Evolutionary conservation across 92 coral and sea anemone genomes (phyloP), one percentile per base, ranked within the genome.

Genomic region (Anthopleura xanthogrammica): DNA sequence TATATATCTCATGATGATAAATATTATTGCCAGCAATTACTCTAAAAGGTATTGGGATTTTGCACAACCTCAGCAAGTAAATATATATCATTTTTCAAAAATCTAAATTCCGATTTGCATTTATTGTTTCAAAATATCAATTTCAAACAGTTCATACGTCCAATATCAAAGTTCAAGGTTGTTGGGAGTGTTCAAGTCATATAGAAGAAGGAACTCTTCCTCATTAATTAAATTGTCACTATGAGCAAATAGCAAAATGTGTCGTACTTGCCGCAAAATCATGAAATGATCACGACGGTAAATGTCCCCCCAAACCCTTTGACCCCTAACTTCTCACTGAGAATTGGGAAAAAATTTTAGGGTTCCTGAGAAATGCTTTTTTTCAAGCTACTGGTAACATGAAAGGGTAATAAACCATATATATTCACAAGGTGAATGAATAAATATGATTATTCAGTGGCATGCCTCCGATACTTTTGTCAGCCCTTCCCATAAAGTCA

Each of bases 1-100:
- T 1, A 29, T 29, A 29, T 29, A 29, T 29, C 36, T 29, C 36
- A 29, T 29, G 36, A 29, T 29, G 36, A 29, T 29, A 29, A 29
- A 29, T 29, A 29, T 29, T 29, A 29, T 29, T 29, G 36, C 36
- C 36, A 29, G 36, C 36, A 29, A 29, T 29, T 29, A 29, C 36
- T 29, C 36, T 29, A 29, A 29, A 29, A 29, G 36, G 36, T 29
- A 29, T 29, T 29, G 36, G 36, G 36, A 29, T 29, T 81, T 60
- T 75, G 55, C 77, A 80, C 29, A 40, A 66, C 85, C 54, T 82
- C 85, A 46, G 79, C 85, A n/a, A 81, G 84, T 24, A 68, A 43
- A 14, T 52, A 75, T 5, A 80, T 29, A 56, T 80, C 76, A n/a
- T 8, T 80, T 20, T 60, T 80, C 36, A 57, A 16, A 29, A 80